Evolutionary conservation across 2,888 invertebrate species (phyloP).

Genomic region (Cephus pygmeus): DNA sequence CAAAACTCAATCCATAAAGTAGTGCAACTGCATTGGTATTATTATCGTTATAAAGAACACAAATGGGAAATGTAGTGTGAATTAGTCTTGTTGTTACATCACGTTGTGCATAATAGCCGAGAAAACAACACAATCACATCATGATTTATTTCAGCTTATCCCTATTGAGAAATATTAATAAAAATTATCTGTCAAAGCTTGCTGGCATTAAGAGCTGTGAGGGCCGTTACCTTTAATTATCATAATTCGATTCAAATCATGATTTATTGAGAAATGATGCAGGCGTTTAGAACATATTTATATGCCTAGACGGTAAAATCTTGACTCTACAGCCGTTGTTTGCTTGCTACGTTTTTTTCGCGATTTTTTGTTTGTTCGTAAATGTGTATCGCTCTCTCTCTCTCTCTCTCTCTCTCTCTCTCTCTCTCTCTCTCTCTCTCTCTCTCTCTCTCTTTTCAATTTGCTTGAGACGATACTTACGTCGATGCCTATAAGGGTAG

Average conservation of each 20-base stretch:
- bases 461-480: constrained; percentile 71
- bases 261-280: not conserved
- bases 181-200: not conserved
- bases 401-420: not conserved
- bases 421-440: not conserved
- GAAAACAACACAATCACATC: not conserved
- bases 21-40: not conserved
- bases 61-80: not conserved
- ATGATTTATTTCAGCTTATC: constrained; percentile 9
- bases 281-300: not conserved
- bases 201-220: not conserved
- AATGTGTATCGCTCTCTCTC: not conserved
- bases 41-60: not conserved
- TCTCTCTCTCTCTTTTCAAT: not conserved
- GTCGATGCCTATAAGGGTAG: constrained; percentile 96
- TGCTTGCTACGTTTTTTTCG: not conserved
- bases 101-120: not conserved
- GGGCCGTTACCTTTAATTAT: not conserved
- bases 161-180: constrained; percentile 4
- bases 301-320: not conserved
- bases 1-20: not conserved
- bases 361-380: not conserved
- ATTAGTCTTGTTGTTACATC: not conserved
- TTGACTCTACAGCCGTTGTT: not conserved
- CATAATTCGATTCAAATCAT: not conserved